Evolutionary conservation across 1,140 invertebrate genomes (phyloP), one percentile per base, ranked within the genome.

Genomic region (Diorhabda sublineata): DNA sequence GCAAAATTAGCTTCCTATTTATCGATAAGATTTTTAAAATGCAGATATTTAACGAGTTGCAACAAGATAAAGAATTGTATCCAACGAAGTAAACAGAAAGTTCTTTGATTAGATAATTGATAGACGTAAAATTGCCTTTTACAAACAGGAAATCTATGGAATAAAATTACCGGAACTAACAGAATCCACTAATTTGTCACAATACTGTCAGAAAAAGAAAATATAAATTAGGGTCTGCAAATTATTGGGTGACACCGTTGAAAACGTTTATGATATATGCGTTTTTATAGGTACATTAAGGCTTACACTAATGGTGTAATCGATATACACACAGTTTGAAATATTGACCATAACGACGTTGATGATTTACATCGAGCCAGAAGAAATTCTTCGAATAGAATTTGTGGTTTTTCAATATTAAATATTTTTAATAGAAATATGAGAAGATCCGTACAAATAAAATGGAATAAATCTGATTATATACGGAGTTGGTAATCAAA

Each of bases 191-290:
- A 52, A 52, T 52, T 52, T 52, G 47, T 52, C 47, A 52, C 47
- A 52, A 8, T 52, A 52, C 47, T 52, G 47, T 52, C 47, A 52
- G 47, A 52, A 52, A 52, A 52, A 52, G 47, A 8, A 52, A 52
- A 52, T 52, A 52, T 52, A 52, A 52, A 52, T 52, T 52, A 52
- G 47, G 47, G 47, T 52, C 47, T 52, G 47, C 47, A 52, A 52
- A 52, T 52, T 52, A 52, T 52, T 52, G 47, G 47, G 47, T 52
- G 47, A 52, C 47, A 52, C 47, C 47, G 47, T 52, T 52, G 47
- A 52, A 52, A 52, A 52, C 47, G 47, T 52, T 52, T 52, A n/a
- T 52, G 47, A 52, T 52, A 52, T 52, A 52, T 52, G 47, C n/a
- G 47, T 52, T 52, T 52, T n/a, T 52, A 52, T 52, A n/a, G 47